Evolutionary conservation across 2,113 vertebrate genomes (phyloP).

Genomic region (Tragelaphus imberbis): DNA sequence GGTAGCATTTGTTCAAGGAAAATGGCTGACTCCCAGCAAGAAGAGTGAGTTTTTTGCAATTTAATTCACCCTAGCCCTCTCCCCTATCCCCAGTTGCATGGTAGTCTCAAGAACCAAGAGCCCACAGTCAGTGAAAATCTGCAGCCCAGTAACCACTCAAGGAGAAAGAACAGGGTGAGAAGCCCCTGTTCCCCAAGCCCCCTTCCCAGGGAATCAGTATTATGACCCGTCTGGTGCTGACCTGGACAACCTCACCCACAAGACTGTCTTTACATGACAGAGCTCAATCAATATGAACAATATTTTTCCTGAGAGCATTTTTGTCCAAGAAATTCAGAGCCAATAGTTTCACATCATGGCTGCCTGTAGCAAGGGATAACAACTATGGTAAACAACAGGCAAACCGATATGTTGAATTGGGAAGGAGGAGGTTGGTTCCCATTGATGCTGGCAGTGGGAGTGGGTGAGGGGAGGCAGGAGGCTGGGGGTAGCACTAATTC

Average conservation of each 20-base stretch:
- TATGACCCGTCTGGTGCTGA: background rate
- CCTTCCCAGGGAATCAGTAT: background rate
- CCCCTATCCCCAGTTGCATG: background rate
- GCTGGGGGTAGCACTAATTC: background rate
- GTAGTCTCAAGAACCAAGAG: background rate
- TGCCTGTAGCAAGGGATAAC: background rate
- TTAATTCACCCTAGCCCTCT: background rate
- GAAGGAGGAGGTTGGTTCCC: background rate
- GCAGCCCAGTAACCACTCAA: background rate
- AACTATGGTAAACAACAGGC: background rate
- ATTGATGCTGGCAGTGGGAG: no score
- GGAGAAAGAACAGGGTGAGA: background rate
- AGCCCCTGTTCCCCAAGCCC: background rate
- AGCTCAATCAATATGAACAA: background rate
- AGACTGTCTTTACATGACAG: background rate
- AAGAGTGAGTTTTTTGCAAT: background rate
- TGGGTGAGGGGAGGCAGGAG: no score
- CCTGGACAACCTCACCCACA: background rate
- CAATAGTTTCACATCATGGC: background rate
- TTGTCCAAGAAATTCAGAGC: background rate
- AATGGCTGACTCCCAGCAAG: background rate
- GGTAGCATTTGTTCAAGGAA: background rate
- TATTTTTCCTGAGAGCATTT: background rate
- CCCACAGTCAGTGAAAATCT: background rate
- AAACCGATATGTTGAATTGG: no score